Conservation (phyloP, 2,888 invertebrate species). For the Mythimna impura region DNA sequence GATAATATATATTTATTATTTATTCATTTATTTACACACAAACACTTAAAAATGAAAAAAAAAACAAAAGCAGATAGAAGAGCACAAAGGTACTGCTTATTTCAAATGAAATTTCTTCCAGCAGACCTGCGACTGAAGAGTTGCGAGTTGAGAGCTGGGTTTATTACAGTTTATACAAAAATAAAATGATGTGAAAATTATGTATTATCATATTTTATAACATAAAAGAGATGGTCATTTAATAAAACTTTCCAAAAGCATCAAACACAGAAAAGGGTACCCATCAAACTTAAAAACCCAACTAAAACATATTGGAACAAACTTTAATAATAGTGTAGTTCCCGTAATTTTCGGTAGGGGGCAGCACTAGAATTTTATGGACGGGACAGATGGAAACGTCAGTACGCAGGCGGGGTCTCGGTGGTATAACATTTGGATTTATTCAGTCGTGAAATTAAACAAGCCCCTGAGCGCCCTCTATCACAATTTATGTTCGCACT, state of each 20-base stretch:
- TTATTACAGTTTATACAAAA: too few species aligned
- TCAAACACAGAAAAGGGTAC: not conserved
- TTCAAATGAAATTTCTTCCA: too few species aligned
- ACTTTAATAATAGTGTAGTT: constrained; percentile 45
- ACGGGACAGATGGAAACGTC: constrained; percentile 79
- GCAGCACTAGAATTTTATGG: constrained; percentile 80
- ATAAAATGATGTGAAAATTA: too few species aligned
- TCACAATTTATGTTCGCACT: constrained; percentile 89
- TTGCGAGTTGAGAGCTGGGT: too few species aligned
- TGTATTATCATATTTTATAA: too few species aligned
- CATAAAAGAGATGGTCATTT: too few species aligned
- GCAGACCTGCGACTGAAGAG: too few species aligned
- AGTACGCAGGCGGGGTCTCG: constrained; percentile 72
- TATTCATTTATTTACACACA: too few species aligned
- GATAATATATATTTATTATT: too few species aligned
- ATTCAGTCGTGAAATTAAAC: constrained; percentile 90
- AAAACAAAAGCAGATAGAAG: too few species aligned
- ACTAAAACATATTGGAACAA: constrained; percentile 32
- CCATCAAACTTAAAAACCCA: constrained; percentile 25
- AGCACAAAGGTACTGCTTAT: too few species aligned
- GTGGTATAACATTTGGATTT: constrained; percentile 88
- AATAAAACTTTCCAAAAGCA: not conserved
- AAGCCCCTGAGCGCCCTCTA: constrained; percentile 85
- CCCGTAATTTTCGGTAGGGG: constrained; percentile 67
- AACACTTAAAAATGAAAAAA: too few species aligned